Base-by-base conservation (phyloP, 2,888 invertebrate genomes). In the Mesoligia furuncula region DNA sequence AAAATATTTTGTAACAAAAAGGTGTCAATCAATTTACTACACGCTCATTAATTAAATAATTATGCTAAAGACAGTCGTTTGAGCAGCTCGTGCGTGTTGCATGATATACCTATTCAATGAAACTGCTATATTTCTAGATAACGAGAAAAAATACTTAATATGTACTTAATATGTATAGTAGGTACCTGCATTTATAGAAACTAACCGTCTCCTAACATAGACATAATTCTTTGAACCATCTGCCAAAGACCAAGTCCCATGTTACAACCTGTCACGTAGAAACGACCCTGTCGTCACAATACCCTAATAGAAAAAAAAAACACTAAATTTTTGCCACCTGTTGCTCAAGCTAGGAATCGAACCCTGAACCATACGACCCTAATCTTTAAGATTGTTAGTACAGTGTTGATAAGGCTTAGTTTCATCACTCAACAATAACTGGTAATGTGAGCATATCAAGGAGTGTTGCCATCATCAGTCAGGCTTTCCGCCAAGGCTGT, bases 401-500 rank as follows among this genome's bases (percentile, higher is more conserved):
- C 68, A 36, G 61, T 61, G 42, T 20, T 20, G 13, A n/a, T 24
- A n/a, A 39, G 61, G 48, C 67, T 72, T 69, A 61, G 31, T 73
- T 73, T 73, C 45, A 59, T 69, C 72, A 82, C 39, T 54, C 51
- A n/a, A 76, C 54, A 76, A 54, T 45, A 76, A 51, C 15, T n/a
- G n/a, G 31, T 64, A 42, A 79, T 57, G 57, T 73, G 79, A 54
- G 45, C 48, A 39, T 59, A 27, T 70, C 48, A 68, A 78, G 82
- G 59, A 73, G 59, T 76, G 71, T 64, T 45, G 74, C 73, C 64
- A 70, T 72, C 84, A 84, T 85, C 73, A 69, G 79, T 84, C 79
- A 84, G 79, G 82, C 85, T 85, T 75, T 62, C 57, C 42, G 61
- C 61, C 64, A 69, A 81, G 85, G 85, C 62, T 72, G 59, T 39